Base-by-base conservation (phyloP, 2,888 invertebrate species). In the Chrysolina oricalcia region DNA sequence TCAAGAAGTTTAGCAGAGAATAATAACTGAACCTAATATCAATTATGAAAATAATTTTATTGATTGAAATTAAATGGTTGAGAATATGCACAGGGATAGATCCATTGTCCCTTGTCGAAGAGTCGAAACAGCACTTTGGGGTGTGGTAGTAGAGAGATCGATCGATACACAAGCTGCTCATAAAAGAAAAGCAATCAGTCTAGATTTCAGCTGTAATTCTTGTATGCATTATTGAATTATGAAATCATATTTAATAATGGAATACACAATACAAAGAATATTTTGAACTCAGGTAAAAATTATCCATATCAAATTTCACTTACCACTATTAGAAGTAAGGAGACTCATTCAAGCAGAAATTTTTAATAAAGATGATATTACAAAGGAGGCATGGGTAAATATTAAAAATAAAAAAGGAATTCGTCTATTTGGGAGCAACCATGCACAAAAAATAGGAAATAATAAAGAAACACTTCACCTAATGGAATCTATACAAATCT, bases 241-340 rank as follows among this genome's bases (percentile, higher is more conserved):
- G 62, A 80, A 79, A 81, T 80, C 73, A 82, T 82, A 81, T 82
- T 82, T 82, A 79, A 81, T 80, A 80, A 83, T 59, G 23, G 74
- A 64, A 59, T 73, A 76, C 67, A 80, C 76, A 81, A 78, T 78
- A 71, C 59, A 70, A 59, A 77, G 3, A 53, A 71, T 53, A 76
- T 59, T 64, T 66, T n/a, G 70, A 50, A 19, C 41, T 59, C 80
- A 81, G 80, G 81, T 82, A 80, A 78, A 80, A 75, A 79, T 78
- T 75, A 62, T 72, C 72, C 70, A 73, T 79, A 78, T 79, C 78
- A 78, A 78, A 81, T 82, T 77, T 79, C 80, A 76, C 70, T 40
- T 76, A 73, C 73, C 75, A 74, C 64, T 21, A 59, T 76, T 70
- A 69, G 50, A 70, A 67, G 65, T 69, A 66, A 70, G 67, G 40